Conservation (phyloP, 2,888 invertebrate species). For the Caenorhabditis panamensis region DNA sequence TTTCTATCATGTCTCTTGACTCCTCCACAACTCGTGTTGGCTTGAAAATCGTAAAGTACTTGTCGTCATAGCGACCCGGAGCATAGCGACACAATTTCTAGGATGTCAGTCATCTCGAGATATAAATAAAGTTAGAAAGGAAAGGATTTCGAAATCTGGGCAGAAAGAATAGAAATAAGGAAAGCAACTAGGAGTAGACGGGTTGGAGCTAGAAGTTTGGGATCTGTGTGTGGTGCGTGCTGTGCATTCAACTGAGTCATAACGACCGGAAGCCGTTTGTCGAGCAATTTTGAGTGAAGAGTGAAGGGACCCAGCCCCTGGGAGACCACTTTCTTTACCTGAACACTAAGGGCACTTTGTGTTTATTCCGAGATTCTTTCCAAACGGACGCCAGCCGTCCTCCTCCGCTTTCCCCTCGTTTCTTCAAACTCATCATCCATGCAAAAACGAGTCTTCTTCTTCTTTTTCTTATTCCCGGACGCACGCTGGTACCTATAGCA, state of each 20-base stretch:
- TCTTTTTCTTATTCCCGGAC: constrained; percentile 2
- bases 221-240: neutral
- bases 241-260: constrained; percentile 49
- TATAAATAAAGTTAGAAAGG: neutral
- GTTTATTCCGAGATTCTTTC: constrained; percentile 30
- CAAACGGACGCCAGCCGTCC: neutral
- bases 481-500: constrained; percentile 34
- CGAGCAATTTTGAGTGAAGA: constrained; percentile 42
- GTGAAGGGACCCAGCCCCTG: neutral
- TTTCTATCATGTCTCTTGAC: constrained; percentile 4
- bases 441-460: constrained; percentile 16
- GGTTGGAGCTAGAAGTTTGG: neutral
- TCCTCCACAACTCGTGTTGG: neutral
- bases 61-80: constrained; percentile 18
- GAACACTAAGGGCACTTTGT: constrained; percentile 17
- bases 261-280: constrained; percentile 57
- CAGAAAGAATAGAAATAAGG: neutral
- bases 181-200: neutral
- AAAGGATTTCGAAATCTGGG: neutral
- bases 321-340: constrained; percentile 14
- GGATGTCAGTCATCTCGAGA: constrained; percentile 8
- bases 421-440: constrained; percentile 13
- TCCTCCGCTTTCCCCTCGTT: constrained; percentile 13
- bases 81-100: neutral
- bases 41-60: constrained; percentile 24